Percentiles rank a stretch among this genome's conserved stretches.
Conservation (phyloP, 2,113 vertebrate genomes). For the Syrrhaptes paradoxus region DNA sequence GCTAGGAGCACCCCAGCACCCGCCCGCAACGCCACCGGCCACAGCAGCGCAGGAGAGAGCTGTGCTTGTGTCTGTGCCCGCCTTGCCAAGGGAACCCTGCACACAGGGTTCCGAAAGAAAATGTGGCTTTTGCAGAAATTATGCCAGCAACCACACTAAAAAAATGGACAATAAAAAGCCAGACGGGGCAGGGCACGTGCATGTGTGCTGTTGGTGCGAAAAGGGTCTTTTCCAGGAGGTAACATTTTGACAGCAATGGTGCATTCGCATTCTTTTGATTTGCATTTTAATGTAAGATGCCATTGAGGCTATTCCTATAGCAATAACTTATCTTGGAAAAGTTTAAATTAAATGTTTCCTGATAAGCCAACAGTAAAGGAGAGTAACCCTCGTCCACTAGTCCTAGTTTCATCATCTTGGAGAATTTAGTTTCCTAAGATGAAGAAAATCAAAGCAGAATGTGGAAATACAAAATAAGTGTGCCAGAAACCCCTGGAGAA, state of each 20-base stretch:
- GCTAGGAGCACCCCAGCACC: not conserved
- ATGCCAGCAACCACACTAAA: not conserved
- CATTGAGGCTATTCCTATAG: not conserved
- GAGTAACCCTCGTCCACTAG: not conserved
- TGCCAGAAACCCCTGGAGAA: not conserved
- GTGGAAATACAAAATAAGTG: not conserved
- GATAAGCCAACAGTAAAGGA: not conserved
- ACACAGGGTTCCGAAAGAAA: not conserved
- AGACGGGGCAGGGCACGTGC: no score
- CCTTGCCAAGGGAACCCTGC: no score
- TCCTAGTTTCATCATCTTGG: not conserved
- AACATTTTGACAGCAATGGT: accelerated
- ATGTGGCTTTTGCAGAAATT: not conserved
- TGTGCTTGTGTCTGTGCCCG: accelerated
- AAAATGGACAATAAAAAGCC: no score
- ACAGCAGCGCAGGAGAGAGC: not conserved
- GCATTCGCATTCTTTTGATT: not conserved
- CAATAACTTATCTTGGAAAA: not conserved
- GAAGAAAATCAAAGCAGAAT: not conserved
- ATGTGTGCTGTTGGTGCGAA: not conserved
- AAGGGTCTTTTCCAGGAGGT: not conserved
- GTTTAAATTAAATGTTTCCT: not conserved
- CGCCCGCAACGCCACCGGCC: accelerated
- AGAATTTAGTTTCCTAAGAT: not conserved
- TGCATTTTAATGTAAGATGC: not conserved